These are phyloP conservation scores for Acropternis orthonyx DNA, from an alignment of 2,797 vertebrate genomes.

Conservation along the genomic window DNA sequence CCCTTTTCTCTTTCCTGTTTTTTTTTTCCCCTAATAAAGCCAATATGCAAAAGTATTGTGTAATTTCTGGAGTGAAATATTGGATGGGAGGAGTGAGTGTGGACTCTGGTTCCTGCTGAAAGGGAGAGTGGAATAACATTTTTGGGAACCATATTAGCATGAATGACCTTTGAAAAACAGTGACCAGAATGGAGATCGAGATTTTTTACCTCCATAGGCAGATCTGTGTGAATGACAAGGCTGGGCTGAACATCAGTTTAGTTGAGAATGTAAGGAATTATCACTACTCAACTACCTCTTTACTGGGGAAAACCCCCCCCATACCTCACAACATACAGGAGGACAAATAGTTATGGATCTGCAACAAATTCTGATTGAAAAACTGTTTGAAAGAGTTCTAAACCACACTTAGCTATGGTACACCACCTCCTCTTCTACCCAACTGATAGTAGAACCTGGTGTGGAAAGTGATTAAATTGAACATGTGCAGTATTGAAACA, in stretches of 20 bases:
- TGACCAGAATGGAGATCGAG: neutral
- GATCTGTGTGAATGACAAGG: neutral
- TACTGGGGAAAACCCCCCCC: fast-evolving
- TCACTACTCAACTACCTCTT: neutral
- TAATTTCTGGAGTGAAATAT: neutral
- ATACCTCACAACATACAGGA: neutral
- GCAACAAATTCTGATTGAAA: neutral
- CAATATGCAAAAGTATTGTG: neutral
- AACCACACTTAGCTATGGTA: neutral
- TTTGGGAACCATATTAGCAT: neutral
- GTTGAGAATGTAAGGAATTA: neutral
- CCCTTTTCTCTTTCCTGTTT: neutral
- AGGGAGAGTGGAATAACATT: neutral
- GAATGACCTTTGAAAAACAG: neutral
- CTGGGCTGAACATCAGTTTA: neutral
- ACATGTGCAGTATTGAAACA: neutral
- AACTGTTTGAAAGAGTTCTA: neutral
- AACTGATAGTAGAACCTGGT: neutral
- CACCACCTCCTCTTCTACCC: neutral
- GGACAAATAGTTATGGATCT: neutral
- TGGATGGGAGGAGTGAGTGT: neutral
- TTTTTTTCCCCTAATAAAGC: neutral
- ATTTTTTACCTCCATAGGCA: neutral
- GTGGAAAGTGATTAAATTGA: neutral
- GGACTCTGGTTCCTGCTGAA: neutral